Evolutionary conservation across 2,888 invertebrate genomes (phyloP), one percentile per base, ranked within the genome.

Genomic region (Alsophila aescularia): DNA sequence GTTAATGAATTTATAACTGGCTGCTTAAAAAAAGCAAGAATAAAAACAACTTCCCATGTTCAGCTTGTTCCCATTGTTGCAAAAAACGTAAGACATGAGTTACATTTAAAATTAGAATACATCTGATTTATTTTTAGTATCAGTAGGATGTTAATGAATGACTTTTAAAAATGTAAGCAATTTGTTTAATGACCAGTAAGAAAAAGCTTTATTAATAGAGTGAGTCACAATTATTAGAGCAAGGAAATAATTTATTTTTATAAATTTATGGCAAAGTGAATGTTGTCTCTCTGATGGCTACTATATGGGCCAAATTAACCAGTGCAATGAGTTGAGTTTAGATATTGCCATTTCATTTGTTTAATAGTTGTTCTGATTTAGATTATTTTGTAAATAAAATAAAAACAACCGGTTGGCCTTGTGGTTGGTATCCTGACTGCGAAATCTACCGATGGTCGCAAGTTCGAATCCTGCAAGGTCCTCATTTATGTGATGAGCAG

Each of bases 231-330:
- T 14, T 3, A 5, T 31, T 29, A 29, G 14, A 29, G 14, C 27
- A 21, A 12, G 9, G 12, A 39, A 13, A 18, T 39, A 12, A 8
- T 40, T 27, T 40, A 2, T 35, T 2, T 8, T 15, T 10, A 41
- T n/a, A 29, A 18, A 27, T 42, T 42, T 24, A 16, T 7, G 13
- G 9, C 21, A 35, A 9, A 14, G 10, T n/a, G n/a, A 10, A n/a
- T 10, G 32, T 32, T 32, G 32, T 13, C 14, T 45, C 8, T 45
- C 9, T 13, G 13, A 16, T 7, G 2, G 2, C 13, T 44, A 56
- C 57, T 12, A 49, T 36, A 44, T 57, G 44, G 62, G 59, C 36
- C 56, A 54, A 49, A 57, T 57, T 41, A 45, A 62, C 59, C 56
- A 54, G 42, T 29, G 37, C 51, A 49, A 50, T 37, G 16, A 36